Percentiles rank a stretch among this genome's conserved stretches.
phyloP scores from a whole-genome alignment of 2,113 vertebrate species.

The Pelusios castaneus region DNA sequence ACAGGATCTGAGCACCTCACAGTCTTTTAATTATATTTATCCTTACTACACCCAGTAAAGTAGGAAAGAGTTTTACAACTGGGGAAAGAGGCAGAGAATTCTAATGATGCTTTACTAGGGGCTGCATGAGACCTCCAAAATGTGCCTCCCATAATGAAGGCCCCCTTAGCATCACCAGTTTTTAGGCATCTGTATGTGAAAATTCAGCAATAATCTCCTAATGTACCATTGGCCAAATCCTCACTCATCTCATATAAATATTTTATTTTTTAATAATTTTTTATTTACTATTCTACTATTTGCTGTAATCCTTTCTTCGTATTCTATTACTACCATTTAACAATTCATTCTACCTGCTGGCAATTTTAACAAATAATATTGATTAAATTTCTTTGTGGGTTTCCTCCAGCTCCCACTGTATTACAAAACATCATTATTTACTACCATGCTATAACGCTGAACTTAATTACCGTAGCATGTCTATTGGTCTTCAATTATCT shows the following conservation, averaged over 20 bases:
- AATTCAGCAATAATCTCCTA: not conserved
- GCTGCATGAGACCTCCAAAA: not conserved
- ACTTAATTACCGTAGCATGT: not conserved
- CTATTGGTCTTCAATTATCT: not conserved
- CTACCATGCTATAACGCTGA: not conserved
- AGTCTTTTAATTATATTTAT: not conserved
- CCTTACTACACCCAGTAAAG: not conserved
- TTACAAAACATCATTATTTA: not conserved
- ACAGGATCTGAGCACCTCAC: not conserved
- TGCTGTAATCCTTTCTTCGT: not conserved
- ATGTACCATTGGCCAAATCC: not conserved
- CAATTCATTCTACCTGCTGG: not conserved
- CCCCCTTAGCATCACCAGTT: too few species aligned
- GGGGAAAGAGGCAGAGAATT: not conserved
- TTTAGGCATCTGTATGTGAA: not conserved
- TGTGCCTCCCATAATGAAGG: too few species aligned
- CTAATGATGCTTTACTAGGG: not conserved
- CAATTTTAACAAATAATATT: not conserved
- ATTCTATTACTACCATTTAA: not conserved
- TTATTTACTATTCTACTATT: not conserved
- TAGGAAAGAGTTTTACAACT: too few species aligned
- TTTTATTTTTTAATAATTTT: not conserved
- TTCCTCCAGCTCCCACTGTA: not conserved
- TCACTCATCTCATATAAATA: not conserved
- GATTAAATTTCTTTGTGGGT: not conserved